These are phyloP conservation scores for Neuroscelio doddi DNA, from an alignment of 2,888 invertebrate genomes.

Conservation along the genomic window DNA sequence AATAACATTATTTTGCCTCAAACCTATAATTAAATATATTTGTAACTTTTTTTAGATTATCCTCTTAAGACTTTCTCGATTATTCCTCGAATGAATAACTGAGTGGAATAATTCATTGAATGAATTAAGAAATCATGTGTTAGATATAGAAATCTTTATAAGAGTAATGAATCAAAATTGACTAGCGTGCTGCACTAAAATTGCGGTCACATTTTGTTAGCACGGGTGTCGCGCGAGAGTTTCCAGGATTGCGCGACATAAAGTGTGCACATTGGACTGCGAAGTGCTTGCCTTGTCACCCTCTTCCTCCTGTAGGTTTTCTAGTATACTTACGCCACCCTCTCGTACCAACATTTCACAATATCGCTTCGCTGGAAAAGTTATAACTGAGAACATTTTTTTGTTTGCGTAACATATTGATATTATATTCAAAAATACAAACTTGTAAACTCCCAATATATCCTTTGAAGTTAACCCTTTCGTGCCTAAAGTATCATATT, in stretches of 20 bases:
- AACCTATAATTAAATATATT: too few species aligned
- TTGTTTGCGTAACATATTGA: too few species aligned
- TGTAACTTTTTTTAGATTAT: too few species aligned
- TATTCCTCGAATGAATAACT: background rate
- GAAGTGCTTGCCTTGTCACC: constrained; percentile 66
- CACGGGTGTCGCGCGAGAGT: constrained; percentile 64
- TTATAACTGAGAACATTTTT: too few species aligned
- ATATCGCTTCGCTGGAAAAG: constrained; percentile 77
- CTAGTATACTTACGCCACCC: constrained; percentile 75
- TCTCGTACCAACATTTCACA: constrained; percentile 79
- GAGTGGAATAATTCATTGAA: constrained; percentile 5
- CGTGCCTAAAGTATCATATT: too few species aligned
- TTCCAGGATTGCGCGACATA: constrained; percentile 68
- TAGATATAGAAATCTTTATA: constrained; percentile 8
- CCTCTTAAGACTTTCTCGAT: background rate
- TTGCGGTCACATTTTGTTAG: constrained; percentile 52
- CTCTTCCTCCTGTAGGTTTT: constrained; percentile 63
- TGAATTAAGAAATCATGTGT: constrained; percentile 14
- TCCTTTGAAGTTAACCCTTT: too few species aligned
- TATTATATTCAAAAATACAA: too few species aligned
- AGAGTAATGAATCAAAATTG: constrained; percentile 53
- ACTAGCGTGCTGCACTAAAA: constrained; percentile 57
- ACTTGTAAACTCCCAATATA: too few species aligned
- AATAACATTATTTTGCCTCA: too few species aligned
- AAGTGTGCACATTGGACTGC: constrained; percentile 64